A percentile compares a stretch with the other conserved stretches of the same genome.
Evolutionary conservation across 2,888 invertebrate genomes (phyloP).

Genomic region (Campoletis raptor): DNA sequence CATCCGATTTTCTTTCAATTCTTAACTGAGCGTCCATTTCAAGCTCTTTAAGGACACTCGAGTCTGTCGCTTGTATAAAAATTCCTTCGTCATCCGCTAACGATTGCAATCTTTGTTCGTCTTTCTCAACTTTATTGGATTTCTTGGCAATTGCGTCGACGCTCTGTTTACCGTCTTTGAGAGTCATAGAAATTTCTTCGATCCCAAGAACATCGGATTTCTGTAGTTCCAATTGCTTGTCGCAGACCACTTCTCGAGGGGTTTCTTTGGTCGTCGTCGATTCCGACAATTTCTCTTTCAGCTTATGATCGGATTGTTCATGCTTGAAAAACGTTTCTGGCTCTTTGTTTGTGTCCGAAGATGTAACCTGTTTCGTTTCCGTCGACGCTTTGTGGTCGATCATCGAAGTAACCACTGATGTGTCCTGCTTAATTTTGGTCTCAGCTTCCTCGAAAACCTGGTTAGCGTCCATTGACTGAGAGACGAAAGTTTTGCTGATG

Average conservation of each 20-base stretch:
- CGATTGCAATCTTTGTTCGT: constrained; percentile 71
- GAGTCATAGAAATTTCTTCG: constrained; percentile 76
- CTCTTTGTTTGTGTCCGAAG: constrained; percentile 78
- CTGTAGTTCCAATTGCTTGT: constrained; percentile 74
- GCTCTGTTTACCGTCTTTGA: constrained; percentile 75
- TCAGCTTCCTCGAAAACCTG: constrained; percentile 75
- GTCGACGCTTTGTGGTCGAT: constrained; percentile 78
- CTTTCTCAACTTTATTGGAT: constrained; percentile 73
- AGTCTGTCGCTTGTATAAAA: constrained; percentile 73
- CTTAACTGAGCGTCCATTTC: constrained; percentile 77
- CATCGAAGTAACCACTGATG: constrained; percentile 75
- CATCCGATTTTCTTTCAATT: constrained; percentile 74
- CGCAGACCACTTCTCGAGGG: constrained; percentile 76
- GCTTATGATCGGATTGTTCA: constrained; percentile 78
- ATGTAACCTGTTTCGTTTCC: constrained; percentile 78
- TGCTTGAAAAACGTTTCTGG: constrained; percentile 77
- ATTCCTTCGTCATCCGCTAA: constrained; percentile 77
- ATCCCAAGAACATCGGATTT: constrained; percentile 74
- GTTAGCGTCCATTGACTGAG: constrained; percentile 75
- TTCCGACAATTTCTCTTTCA: constrained; percentile 77
- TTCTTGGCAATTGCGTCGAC: constrained; percentile 79
- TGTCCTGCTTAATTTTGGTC: constrained; percentile 61
- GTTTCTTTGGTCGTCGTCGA: constrained; percentile 77
- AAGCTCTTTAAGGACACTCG: constrained; percentile 73
- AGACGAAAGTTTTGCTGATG: constrained; percentile 74